Evolutionary conservation across 2,888 invertebrate genomes (phyloP).

Genomic region (Chrysomela aeneicollis): DNA sequence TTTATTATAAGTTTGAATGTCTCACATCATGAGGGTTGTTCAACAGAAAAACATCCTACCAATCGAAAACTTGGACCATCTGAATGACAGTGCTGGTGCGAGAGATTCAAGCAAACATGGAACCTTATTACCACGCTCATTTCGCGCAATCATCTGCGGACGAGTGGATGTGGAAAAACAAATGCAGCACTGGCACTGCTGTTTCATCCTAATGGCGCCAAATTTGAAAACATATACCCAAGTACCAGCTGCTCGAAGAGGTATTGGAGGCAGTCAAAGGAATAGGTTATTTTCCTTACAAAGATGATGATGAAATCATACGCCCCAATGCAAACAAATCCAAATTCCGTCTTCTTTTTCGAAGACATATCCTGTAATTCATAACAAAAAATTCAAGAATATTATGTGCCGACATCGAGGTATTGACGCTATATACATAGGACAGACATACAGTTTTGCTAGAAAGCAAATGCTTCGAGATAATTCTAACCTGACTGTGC

Average conservation of each 20-base stretch:
- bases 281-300: slow-evolving; percentile 26
- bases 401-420: slow-evolving; percentile 11
- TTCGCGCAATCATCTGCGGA: slow-evolving; percentile 28
- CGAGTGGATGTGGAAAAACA: slow-evolving; percentile 30
- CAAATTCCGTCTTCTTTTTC: slow-evolving; percentile 21
- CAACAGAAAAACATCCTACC: slow-evolving; percentile 7
- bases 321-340: neutral
- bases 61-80: neutral
- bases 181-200: slow-evolving; percentile 28
- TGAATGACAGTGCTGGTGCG: neutral
- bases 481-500: neutral
- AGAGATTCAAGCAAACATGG: slow-evolving; percentile 22
- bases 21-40: slow-evolving; percentile 1
- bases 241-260: slow-evolving; percentile 21
- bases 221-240: slow-evolving; percentile 32
- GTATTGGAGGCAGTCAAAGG: slow-evolving; percentile 21
- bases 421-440: slow-evolving; percentile 18
- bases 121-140: slow-evolving; percentile 23
- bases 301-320: slow-evolving; percentile 26
- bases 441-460: slow-evolving; percentile 15
- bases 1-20: neutral
- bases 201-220: slow-evolving; percentile 23
- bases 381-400: slow-evolving; percentile 14
- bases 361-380: slow-evolving; percentile 18
- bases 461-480: slow-evolving; percentile 12